phyloP scores from a whole-genome alignment of 2,797 vertebrate genomes.

The Botia kubotai region DNA sequence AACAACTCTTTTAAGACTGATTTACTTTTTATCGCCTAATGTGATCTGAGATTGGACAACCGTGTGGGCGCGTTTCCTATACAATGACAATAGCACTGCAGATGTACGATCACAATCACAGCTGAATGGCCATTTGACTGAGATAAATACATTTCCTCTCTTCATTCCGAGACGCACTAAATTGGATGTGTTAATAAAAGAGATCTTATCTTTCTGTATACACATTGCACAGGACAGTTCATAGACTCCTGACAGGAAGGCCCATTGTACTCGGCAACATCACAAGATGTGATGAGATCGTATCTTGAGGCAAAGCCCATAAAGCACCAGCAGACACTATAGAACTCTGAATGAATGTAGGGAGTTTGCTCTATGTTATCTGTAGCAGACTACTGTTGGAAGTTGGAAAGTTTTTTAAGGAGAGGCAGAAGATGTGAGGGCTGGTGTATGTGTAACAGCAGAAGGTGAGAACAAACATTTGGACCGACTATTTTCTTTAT shows the following conservation, averaged over 20 bases:
- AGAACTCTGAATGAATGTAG: constrained; percentile 39
- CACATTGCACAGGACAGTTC: constrained; percentile 43
- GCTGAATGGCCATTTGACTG: constrained; percentile 43
- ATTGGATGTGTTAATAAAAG: constrained; percentile 58
- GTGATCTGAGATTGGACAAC: constrained; percentile 57
- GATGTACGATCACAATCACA: constrained; percentile 52
- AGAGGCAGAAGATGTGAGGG: constrained; percentile 12
- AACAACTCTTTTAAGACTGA: constrained; percentile 31
- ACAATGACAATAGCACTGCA: constrained; percentile 21
- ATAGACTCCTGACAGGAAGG: constrained; percentile 51
- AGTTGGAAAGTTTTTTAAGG: neutral
- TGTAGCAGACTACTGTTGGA: constrained; percentile 41
- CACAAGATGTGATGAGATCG: constrained; percentile 61
- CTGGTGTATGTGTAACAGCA: constrained; percentile 7
- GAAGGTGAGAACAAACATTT: neutral
- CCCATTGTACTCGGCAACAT: constrained; percentile 56
- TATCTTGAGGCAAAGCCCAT: constrained; percentile 41
- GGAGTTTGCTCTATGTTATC: constrained; percentile 52
- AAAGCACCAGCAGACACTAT: constrained; percentile 5
- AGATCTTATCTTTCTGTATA: constrained; percentile 58
- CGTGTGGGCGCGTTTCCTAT: constrained; percentile 18
- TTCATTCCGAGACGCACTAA: constrained; percentile 34
- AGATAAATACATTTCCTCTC: constrained; percentile 37
- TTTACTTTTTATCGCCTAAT: constrained; percentile 57
- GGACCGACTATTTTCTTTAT: constrained; percentile 35